phyloP scores from a whole-genome alignment of 1,140 invertebrate species.

The Drosophila orena region DNA sequence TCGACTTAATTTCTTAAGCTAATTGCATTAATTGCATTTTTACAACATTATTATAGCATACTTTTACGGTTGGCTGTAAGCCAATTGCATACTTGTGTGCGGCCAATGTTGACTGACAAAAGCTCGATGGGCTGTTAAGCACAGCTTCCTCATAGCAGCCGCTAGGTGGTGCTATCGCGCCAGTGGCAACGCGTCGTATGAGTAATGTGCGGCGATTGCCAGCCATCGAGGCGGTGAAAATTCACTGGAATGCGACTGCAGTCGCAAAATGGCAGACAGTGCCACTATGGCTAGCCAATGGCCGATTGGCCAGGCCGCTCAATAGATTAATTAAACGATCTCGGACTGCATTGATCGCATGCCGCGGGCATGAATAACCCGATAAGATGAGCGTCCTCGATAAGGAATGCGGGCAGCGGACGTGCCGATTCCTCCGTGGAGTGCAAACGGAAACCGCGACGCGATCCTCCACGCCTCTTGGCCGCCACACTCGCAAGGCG shows the following conservation, averaged over 20 bases:
- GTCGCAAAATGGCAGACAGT: slow-evolving; percentile 10
- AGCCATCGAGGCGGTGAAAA: background rate
- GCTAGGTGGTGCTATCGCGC: background rate
- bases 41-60: background rate
- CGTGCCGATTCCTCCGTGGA: slow-evolving; percentile 9
- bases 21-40: no score
- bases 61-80: background rate
- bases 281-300: slow-evolving; percentile 6
- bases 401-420: slow-evolving; percentile 26
- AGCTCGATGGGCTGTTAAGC: background rate
- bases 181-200: slow-evolving; percentile 46
- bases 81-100: background rate
- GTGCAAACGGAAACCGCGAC: slow-evolving; percentile 41
- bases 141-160: background rate
- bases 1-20: no score
- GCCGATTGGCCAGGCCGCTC: background rate
- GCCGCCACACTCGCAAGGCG: background rate
- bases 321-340: background rate
- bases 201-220: slow-evolving; percentile 22
- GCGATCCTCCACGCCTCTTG: background rate
- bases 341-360: slow-evolving; percentile 25
- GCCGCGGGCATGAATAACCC: slow-evolving; percentile 34
- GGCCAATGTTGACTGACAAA: background rate
- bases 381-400: slow-evolving; percentile 41
- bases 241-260: background rate